These are phyloP conservation scores for Triplophysa rosa DNA, from an alignment of 2,113 vertebrate species.

Conservation along the genomic window DNA sequence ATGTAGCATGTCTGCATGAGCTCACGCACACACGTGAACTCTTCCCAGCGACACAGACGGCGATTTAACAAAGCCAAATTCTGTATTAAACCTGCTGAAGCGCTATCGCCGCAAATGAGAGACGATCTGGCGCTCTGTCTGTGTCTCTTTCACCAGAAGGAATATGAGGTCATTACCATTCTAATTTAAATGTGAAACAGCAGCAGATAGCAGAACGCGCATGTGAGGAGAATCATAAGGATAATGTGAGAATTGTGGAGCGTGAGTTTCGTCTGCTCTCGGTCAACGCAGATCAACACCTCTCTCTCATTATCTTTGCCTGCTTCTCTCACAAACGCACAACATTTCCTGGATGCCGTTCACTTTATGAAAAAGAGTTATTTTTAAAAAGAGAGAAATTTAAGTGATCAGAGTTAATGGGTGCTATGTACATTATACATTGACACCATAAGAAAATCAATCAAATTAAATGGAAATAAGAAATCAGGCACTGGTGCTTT, in stretches of 20 bases:
- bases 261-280: background rate
- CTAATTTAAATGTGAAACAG: conserved; percentile 28
- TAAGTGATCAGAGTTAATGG: too few species aligned
- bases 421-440: too few species aligned
- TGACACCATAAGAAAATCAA: too few species aligned
- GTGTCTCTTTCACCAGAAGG: conserved; percentile 19
- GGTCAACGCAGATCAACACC: background rate
- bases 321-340: too few species aligned
- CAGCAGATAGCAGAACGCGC: conserved; percentile 2
- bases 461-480: too few species aligned
- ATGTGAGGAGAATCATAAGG: conserved; percentile 24
- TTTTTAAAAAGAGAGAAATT: too few species aligned
- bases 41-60: background rate
- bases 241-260: background rate
- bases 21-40: background rate
- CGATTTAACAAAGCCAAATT: conserved; percentile 32
- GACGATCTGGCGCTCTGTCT: conserved; percentile 5
- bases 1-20: too few species aligned
- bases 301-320: background rate
- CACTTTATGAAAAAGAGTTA: too few species aligned
- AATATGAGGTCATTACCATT: conserved; percentile 41
- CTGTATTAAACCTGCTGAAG: conserved; percentile 43
- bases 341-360: too few species aligned
- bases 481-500: too few species aligned
- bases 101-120: conserved; percentile 35